Evolutionary conservation across 2,888 invertebrate genomes (phyloP).

Genomic region (Drosophila leonis): DNA sequence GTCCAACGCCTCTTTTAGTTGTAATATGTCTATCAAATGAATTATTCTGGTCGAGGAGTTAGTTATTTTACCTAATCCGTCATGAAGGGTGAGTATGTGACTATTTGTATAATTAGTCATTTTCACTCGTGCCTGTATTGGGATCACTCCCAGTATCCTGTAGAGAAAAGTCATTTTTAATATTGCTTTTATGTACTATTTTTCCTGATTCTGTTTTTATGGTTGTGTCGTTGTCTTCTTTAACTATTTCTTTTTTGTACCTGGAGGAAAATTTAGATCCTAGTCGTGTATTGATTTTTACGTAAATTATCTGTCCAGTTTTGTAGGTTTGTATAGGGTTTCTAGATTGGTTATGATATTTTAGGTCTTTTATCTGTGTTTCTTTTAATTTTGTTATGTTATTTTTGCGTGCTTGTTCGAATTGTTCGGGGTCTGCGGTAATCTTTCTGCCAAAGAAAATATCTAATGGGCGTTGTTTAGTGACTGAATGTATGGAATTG

Average conservation of each 20-base stretch:
- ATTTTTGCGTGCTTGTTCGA: too few relatives aligned
- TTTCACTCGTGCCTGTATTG: neutral
- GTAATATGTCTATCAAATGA: neutral
- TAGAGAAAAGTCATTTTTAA: neutral
- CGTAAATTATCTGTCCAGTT: neutral
- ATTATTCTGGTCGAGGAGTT: neutral
- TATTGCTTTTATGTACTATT: neutral
- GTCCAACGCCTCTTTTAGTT: too few relatives aligned
- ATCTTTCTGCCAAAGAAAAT: neutral
- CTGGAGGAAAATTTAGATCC: neutral
- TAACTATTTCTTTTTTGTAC: neutral
- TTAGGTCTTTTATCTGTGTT: neutral
- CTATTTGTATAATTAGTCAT: neutral
- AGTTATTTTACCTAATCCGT: neutral
- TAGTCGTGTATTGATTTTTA: neutral
- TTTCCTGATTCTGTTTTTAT: too few relatives aligned
- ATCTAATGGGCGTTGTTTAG: neutral
- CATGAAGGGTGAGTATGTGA: neutral
- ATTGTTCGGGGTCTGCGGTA: too few relatives aligned
- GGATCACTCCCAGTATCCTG: neutral
- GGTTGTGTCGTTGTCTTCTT: neutral
- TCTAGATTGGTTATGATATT: neutral
- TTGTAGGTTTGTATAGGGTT: neutral
- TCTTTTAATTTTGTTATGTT: too few relatives aligned
- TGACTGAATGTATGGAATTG: neutral